Evolutionary conservation across 2,888 invertebrate genomes (phyloP).

Genomic region (Eupithecia dodoneata): DNA sequence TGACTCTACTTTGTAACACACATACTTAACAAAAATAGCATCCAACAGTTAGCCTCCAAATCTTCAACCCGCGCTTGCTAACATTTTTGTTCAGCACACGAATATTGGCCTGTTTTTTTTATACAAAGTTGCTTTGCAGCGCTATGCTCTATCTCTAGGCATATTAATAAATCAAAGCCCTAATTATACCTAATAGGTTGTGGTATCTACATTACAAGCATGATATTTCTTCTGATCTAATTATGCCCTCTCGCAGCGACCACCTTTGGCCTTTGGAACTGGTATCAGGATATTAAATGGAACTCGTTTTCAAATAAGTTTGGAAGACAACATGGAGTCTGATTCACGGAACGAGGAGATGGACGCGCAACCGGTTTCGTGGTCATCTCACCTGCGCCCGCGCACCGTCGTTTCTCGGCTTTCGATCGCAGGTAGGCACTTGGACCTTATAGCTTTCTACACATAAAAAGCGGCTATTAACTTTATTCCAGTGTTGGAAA

Average conservation of each 20-base stretch:
- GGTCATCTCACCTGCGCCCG: slow-evolving; percentile 65
- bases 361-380: slow-evolving; percentile 74
- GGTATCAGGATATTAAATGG: not conserved
- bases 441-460: slow-evolving; percentile 28
- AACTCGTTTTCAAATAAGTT: slow-evolving; percentile 23
- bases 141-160: too few species aligned
- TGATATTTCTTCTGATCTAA: slow-evolving; percentile 2
- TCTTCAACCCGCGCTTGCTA: too few species aligned
- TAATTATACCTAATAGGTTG: too few species aligned
- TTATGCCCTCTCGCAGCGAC: not conserved
- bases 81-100: too few species aligned
- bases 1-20: too few species aligned
- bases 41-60: too few species aligned
- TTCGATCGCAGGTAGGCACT: slow-evolving; percentile 30
- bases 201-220: not conserved
- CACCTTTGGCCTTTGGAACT: slow-evolving; percentile 6
- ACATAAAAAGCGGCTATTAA: slow-evolving; percentile 13
- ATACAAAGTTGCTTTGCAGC: too few species aligned
- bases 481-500: slow-evolving; percentile 1
- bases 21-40: too few species aligned
- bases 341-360: slow-evolving; percentile 51
- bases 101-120: too few species aligned
- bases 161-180: too few species aligned
- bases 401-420: slow-evolving; percentile 43
- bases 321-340: slow-evolving; percentile 32